Evolutionary conservation across 2,888 invertebrate species (phyloP).

Genomic region (Athetis lepigone): DNA sequence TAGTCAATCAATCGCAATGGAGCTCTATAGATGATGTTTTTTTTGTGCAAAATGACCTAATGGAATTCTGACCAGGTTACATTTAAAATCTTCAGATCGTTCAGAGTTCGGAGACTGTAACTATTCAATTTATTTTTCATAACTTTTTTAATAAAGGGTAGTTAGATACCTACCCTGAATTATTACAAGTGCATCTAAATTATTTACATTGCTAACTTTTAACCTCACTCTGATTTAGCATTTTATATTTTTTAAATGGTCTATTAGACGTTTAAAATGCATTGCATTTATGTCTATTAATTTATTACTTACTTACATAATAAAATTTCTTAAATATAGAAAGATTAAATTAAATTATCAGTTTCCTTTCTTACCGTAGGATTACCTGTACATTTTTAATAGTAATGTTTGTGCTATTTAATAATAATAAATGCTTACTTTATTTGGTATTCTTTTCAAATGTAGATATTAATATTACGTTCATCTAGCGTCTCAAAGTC

Average conservation of each 20-base stretch:
- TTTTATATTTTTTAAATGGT: not conserved
- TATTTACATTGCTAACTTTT: conserved; percentile 16
- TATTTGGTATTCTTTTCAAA: conserved; percentile 25
- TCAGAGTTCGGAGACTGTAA: no score
- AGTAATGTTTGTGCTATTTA: conserved; percentile 45
- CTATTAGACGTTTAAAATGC: not conserved
- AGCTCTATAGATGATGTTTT: no score
- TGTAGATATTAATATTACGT: conserved; percentile 16
- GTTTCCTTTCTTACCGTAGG: conserved; percentile 1
- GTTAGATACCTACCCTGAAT: conserved; percentile 4
- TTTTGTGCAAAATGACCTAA: no score
- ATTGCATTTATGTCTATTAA: not conserved
- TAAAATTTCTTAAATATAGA: conserved; percentile 1
- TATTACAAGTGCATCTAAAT: not conserved
- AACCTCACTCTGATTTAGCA: not conserved
- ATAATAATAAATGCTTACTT: conserved; percentile 33
- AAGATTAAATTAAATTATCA: conserved; percentile 4
- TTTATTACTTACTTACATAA: not conserved
- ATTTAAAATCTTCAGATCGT: no score
- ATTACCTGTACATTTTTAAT: conserved; percentile 34
- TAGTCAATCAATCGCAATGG: no score
- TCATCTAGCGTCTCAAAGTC: conserved; percentile 40
- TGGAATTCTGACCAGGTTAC: no score
- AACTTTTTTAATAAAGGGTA: not conserved
- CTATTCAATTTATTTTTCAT: not conserved